Conservation (phyloP, 2,888 invertebrate genomes). For the Xanthorhoe spadicearia region DNA sequence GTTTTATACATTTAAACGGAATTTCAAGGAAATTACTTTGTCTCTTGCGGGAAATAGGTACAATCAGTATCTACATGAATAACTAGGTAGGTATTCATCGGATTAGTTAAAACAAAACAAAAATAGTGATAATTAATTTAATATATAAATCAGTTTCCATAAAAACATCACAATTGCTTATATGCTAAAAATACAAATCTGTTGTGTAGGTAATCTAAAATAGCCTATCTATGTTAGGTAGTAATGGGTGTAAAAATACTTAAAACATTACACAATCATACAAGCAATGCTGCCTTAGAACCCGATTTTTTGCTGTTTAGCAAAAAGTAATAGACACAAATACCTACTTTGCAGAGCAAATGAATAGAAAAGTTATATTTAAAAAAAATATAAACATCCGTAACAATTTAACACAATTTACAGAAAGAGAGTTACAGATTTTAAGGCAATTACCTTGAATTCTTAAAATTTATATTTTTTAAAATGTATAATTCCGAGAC, state of each 20-base stretch:
- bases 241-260: conserved; percentile 7
- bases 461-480: neutral
- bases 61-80: too few species aligned
- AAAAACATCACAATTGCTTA: conserved; percentile 35
- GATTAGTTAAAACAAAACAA: conserved; percentile 12
- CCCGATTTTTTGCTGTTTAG: neutral
- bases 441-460: neutral
- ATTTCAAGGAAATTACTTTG: too few species aligned
- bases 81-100: too few species aligned
- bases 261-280: neutral
- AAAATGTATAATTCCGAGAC: conserved; percentile 51
- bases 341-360: too few species aligned
- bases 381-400: too few species aligned
- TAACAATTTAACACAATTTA: too few species aligned
- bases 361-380: too few species aligned
- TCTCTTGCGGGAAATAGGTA: too few species aligned
- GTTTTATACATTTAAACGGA: neutral
- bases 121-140: conserved; percentile 24
- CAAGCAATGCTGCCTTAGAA: neutral
- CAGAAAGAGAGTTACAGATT: too few species aligned
- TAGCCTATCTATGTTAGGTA: neutral
- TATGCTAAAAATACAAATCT: conserved; percentile 31
- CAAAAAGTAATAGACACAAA: too few species aligned
- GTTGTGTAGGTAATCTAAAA: conserved; percentile 9
- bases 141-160: conserved; percentile 29